These are phyloP conservation scores for Pollenia labialis DNA, from an alignment of 2,888 invertebrate genomes.

Conservation along the genomic window DNA sequence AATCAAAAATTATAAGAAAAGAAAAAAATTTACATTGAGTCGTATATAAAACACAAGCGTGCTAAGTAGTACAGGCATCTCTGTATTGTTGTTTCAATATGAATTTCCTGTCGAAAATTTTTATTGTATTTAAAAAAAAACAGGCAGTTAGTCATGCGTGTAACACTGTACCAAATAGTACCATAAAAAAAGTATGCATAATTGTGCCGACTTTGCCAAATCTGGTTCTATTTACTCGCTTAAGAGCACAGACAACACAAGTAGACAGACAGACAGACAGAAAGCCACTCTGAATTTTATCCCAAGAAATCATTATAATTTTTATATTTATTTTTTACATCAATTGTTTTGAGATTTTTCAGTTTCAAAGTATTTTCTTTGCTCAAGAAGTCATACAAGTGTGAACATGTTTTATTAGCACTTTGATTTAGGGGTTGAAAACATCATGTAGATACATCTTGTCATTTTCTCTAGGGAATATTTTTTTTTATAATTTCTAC, in stretches of 20 bases:
- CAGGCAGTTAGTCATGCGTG: no score
- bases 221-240: not conserved
- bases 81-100: no score
- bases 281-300: conserved; percentile 6
- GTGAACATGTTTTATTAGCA: conserved; percentile 63
- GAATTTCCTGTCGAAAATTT: no score
- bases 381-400: conserved; percentile 50
- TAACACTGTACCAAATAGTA: no score
- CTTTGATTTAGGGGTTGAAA: conserved; percentile 64
- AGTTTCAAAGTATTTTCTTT: conserved; percentile 17
- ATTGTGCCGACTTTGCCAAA: not conserved
- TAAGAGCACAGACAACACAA: conserved; percentile 19
- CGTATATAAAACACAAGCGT: no score
- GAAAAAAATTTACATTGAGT: no score
- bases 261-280: not conserved
- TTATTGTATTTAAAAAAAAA: no score
- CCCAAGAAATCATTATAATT: conserved; percentile 42
- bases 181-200: no score
- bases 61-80: no score
- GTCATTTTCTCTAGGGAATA: conserved; percentile 33
- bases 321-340: conserved; percentile 38
- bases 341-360: conserved; percentile 40
- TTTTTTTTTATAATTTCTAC: conserved; percentile 16
- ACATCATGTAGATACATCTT: conserved; percentile 33
- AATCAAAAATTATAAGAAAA: no score